A percentile compares a stretch with the other conserved stretches of the same genome.
These are phyloP conservation scores for Glyptemys insculpta DNA, from an alignment of 2,797 vertebrate genomes.

Conservation along the genomic window DNA sequence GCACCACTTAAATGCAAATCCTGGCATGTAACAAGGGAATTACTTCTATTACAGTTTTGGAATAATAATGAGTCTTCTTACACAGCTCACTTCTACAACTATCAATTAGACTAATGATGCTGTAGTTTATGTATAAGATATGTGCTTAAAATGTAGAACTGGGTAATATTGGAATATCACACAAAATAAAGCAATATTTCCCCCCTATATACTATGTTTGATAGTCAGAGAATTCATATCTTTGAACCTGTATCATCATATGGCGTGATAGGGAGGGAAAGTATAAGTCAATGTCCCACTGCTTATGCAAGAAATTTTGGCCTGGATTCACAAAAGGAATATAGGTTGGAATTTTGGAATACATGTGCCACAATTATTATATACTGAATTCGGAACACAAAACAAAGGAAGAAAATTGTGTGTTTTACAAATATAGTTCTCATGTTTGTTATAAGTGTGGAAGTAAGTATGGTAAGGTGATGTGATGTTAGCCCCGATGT, in stretches of 20 bases:
- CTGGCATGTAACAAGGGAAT: not conserved
- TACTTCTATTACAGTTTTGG: slow-evolving; percentile 12
- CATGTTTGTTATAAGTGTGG: not conserved
- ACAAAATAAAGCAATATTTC: not conserved
- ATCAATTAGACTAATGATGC: slow-evolving; percentile 1
- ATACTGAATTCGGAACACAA: not conserved
- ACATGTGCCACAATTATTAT: not conserved
- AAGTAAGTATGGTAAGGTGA: not conserved
- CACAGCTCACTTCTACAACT: slow-evolving; percentile 2
- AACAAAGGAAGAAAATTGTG: not conserved
- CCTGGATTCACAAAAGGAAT: not conserved
- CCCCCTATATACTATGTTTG: rapidly evolving
- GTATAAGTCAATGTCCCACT: rapidly evolving
- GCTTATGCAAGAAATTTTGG: not conserved
- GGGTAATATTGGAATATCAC: not conserved
- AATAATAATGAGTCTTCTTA: slow-evolving; percentile 33
- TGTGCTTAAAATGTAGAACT: not conserved
- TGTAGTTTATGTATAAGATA: not conserved
- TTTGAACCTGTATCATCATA: not conserved
- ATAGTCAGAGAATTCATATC: not conserved
- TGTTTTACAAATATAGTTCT: not conserved
- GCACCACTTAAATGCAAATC: slow-evolving; percentile 19
- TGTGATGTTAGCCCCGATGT: no score
- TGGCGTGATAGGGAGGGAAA: not conserved
- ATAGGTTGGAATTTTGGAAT: not conserved